phyloP scores from a whole-genome alignment of 2,888 invertebrate species.

The Charanyca ferruginea region DNA sequence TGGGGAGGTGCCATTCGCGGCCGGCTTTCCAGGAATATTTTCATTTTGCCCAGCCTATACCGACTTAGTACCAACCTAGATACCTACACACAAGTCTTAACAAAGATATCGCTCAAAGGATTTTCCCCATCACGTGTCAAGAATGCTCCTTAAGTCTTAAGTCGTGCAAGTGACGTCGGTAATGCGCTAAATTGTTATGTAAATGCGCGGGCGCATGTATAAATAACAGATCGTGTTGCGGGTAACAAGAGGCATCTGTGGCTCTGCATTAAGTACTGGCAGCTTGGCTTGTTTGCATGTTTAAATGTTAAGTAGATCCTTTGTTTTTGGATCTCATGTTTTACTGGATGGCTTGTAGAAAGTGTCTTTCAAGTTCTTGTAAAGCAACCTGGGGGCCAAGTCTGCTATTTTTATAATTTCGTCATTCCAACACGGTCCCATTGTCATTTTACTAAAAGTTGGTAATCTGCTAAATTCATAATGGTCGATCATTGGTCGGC shows the following conservation, averaged over 20 bases:
- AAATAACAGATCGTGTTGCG: conserved; percentile 54
- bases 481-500: no score
- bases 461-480: no score
- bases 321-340: conserved; percentile 7
- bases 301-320: conserved; percentile 8
- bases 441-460: no score
- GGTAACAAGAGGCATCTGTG: conserved; percentile 43
- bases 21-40: no score
- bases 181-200: conserved; percentile 67
- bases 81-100: conserved; percentile 18
- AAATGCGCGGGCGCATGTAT: conserved; percentile 50
- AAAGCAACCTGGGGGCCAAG: no score
- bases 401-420: no score
- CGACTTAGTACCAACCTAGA: neutral
- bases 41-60: neutral
- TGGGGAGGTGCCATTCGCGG: no score
- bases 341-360: conserved; percentile 8
- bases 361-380: neutral
- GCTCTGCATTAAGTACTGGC: conserved; percentile 25
- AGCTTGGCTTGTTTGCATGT: conserved; percentile 9
- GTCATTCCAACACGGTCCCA: no score
- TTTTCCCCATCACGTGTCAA: conserved; percentile 58
- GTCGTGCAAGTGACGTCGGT: conserved; percentile 55
- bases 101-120: conserved; percentile 47
- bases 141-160: conserved; percentile 29